phyloP scores from a whole-genome alignment of 1,140 invertebrate genomes.

The Nephila pilipes region DNA sequence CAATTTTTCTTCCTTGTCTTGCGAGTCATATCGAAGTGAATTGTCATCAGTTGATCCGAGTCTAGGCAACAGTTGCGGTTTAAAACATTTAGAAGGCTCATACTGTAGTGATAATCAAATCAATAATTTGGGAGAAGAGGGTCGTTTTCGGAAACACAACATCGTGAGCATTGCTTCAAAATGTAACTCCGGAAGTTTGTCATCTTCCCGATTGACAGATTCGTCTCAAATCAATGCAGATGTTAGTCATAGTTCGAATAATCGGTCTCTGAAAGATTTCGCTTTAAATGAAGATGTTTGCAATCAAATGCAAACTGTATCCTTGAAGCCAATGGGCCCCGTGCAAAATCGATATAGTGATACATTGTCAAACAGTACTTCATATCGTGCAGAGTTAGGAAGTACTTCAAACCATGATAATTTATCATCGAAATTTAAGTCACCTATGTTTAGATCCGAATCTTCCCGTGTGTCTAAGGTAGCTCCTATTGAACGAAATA shows the following conservation, averaged over 20 bases:
- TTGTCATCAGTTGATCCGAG: background rate
- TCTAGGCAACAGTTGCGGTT: background rate
- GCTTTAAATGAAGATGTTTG: background rate
- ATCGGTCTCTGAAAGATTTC: background rate
- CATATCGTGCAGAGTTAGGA: background rate
- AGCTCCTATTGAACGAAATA: background rate
- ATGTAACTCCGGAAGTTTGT: background rate
- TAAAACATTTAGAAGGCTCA: background rate
- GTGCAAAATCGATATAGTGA: constrained; percentile 19
- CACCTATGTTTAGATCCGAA: constrained; percentile 55
- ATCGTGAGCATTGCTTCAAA: constrained; percentile 6
- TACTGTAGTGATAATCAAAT: background rate
- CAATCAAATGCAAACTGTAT: background rate
- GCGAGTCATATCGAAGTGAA: constrained; percentile 20
- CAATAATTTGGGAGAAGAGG: background rate
- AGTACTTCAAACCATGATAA: background rate
- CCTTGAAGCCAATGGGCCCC: background rate
- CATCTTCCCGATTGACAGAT: background rate
- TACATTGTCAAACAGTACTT: background rate
- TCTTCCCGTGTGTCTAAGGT: constrained; percentile 51
- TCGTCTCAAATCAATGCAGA: background rate
- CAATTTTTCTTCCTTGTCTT: background rate
- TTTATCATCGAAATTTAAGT: constrained; percentile 2
- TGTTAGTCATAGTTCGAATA: background rate
- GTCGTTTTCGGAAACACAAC: background rate